These are phyloP conservation scores for Pogona vitticeps DNA, from an alignment of 2,113 vertebrate genomes.

Conservation along the genomic window DNA sequence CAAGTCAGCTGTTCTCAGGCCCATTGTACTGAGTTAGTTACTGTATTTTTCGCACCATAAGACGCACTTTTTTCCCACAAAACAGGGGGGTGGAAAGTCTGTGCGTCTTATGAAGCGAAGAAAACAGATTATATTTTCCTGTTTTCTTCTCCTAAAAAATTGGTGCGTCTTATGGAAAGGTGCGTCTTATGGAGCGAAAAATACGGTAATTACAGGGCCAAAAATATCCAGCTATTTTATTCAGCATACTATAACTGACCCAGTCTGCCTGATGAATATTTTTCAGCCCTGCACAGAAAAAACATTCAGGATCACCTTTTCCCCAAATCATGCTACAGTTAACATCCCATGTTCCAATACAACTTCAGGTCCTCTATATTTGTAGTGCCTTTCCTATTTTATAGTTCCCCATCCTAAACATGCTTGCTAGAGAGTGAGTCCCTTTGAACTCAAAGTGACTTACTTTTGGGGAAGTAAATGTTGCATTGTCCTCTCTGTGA, in stretches of 20 bases:
- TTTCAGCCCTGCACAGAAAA: background rate
- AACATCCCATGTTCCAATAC: background rate
- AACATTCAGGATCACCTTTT: background rate
- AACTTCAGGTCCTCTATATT: background rate
- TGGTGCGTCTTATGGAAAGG: no score
- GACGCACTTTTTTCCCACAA: no score
- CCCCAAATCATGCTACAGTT: background rate
- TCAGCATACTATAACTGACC: background rate
- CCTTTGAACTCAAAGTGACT: no score
- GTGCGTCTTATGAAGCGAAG: no score
- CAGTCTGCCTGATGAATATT: background rate
- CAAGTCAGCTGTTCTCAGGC: no score
- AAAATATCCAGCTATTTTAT: background rate
- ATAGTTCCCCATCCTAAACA: background rate
- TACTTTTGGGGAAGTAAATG: background rate
- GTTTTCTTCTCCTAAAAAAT: no score
- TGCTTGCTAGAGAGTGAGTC: no score
- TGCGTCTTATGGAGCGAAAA: no score
- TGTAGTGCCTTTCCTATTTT: background rate
- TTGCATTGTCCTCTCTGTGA: background rate
- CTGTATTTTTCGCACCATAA: no score
- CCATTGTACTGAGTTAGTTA: background rate
- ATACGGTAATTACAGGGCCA: no score
- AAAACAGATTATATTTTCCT: no score
- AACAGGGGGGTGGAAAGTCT: no score